Evolutionary conservation across 2,113 vertebrate species (phyloP), one percentile per base, ranked within the genome.

Genomic region (Takifugu bimaculatus): DNA sequence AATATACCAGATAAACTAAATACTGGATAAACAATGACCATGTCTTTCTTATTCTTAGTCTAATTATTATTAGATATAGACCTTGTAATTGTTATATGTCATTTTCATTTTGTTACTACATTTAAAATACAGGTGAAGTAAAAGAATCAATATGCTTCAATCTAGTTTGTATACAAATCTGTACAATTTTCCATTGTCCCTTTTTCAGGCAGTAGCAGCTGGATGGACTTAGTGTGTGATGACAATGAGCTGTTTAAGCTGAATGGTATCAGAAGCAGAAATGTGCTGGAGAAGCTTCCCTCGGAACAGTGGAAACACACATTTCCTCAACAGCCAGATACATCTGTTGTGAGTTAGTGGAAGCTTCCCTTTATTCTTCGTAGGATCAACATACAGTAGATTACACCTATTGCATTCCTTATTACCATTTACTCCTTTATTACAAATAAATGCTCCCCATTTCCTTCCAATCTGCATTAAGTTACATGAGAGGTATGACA

Each of bases 151-250:
- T 32, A 4, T 6, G 29, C 29, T 29, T 3, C 3, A 29, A 32
- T 32, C 3, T 32, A 32, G 29, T 5, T 4, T 32, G 29, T 32
- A 6, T 4, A 39, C 7, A 39, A 10, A 39, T 39, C 11, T 39
- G 35, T 39, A 11, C 35, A 35, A 35, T 35, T 35, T 7, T 35
- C 32, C 6, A 11, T 60, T 0, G 47, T 28, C 39, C 51, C 32
- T 14, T 2, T 5, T 2, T 53, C 60, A 98, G 96, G 93, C 27
- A 93, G 92, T 0, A 91, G 89, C 65, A 92, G 88, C 54, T 93
- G 94, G 2, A 85, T 98, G 75, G 94, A 98, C 71, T 97, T 95
- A 0, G 96, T 99, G 47, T 95, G 96, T 28, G 96, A 98, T 80
- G 94, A 98, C 0, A 95, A 97, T 3, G 96, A 98, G 67, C 89